Base-by-base conservation (phyloP, 2,888 invertebrate genomes). In the Nasonia oneida region DNA sequence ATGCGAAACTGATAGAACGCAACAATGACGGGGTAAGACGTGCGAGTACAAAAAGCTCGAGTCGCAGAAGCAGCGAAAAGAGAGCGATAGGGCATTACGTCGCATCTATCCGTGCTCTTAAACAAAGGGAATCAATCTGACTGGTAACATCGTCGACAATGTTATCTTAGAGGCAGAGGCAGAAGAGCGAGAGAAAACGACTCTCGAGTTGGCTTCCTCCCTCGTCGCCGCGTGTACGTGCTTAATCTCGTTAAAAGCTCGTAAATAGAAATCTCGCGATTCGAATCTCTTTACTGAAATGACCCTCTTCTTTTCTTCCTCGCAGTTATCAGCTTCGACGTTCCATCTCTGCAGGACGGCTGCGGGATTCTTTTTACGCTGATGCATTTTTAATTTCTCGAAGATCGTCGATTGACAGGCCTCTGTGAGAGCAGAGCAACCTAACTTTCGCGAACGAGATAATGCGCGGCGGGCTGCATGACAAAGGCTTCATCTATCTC, bases 171-270 rank as follows among this genome's bases (percentile, higher is more conserved):
- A 70, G 61, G 2, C 12, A 33, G 37, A 79, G 29, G 23, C 23
- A 42, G 50, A 57, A 39, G 75, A 12, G 47, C 12, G 37, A 42
- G 53, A 53, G 37, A 42, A 18, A 53, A 53, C 15, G 3, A 53
- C 53, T 61, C 53, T 61, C n/a, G n/a, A 47, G 47, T 47, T 12
- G 47, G 57, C 57, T 61, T 61, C 23, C 8, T 61, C 53, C 53
- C 57, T 50, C 29, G 15, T 1, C 23, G 8, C 39, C 64, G 79
- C 42, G n/a, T 29, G 47, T 64, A 64, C 81, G 81, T 77, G 77
- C 81, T 85, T 82, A 85, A 85, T 85, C 85, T 85, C 47, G 79
- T 83, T 80, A 83, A 83, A 83, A 86, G 83, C 76, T 86, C 83
- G 70, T 83, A 80, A 83, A 80, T 83, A 86, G 50, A 64, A 80